These are phyloP conservation scores for Drosophila sulfurigaster DNA, from an alignment of 1,140 invertebrate species.

Conservation along the genomic window DNA sequence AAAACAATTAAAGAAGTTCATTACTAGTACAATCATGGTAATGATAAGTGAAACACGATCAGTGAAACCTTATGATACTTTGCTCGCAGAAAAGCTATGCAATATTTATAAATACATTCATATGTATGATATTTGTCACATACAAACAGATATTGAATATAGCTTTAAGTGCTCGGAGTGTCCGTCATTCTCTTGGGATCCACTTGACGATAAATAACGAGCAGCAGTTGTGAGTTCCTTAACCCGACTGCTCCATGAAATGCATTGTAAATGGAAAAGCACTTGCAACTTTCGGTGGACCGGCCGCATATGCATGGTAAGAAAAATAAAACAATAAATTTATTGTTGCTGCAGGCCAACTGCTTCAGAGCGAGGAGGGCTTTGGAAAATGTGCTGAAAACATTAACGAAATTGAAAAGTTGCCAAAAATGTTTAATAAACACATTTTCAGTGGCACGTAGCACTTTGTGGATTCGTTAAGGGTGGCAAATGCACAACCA, in stretches of 20 bases:
- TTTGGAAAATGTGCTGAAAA: slow-evolving; percentile 45
- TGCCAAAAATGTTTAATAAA: slow-evolving; percentile 80
- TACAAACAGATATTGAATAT: slow-evolving; percentile 46
- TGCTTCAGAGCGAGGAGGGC: slow-evolving; percentile 1
- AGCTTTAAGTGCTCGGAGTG: slow-evolving; percentile 28
- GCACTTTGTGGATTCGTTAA: slow-evolving; percentile 13
- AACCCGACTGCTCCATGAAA: slow-evolving; percentile 50
- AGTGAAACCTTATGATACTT: no score
- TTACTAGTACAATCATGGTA: no score
- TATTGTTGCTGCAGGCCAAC: neutral
- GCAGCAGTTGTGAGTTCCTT: slow-evolving; percentile 53
- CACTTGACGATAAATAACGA: slow-evolving; percentile 49
- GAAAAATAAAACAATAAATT: slow-evolving; percentile 66
- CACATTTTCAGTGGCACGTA: slow-evolving; percentile 55
- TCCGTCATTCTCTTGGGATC: slow-evolving; percentile 5
- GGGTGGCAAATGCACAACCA: slow-evolving; percentile 11
- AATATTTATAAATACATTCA: no score
- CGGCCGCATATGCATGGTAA: slow-evolving; percentile 5
- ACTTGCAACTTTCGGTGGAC: slow-evolving; percentile 26
- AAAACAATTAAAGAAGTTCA: no score
- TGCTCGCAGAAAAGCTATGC: no score
- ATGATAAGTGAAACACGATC: no score
- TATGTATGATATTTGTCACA: no score
- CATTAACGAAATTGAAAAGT: slow-evolving; percentile 79
- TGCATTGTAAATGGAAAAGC: slow-evolving; percentile 25